phyloP scores from a whole-genome alignment of 2,888 invertebrate genomes.

The Caenorhabditis sinica region DNA sequence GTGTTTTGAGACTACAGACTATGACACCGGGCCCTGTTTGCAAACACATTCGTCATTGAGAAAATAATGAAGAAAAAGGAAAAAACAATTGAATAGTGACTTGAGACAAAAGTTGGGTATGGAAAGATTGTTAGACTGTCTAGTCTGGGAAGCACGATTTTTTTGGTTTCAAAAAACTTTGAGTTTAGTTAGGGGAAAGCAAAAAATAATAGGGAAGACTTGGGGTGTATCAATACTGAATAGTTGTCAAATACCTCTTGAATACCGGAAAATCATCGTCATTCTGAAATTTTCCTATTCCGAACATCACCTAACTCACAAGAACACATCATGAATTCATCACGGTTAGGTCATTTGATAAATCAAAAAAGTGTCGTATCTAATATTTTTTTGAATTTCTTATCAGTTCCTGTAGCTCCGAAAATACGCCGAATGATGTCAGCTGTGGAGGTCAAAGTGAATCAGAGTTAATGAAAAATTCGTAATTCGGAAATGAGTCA shows the following conservation, averaged over 20 bases:
- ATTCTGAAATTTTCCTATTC: neutral
- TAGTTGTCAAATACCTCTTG: too few species aligned
- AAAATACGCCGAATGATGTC: conserved; percentile 15
- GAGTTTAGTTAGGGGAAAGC: too few species aligned
- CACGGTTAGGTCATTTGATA: neutral
- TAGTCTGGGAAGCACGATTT: neutral
- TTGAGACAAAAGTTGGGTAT: neutral
- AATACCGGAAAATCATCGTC: neutral
- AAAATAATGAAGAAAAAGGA: neutral
- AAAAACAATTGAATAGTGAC: neutral
- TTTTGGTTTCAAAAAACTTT: neutral
- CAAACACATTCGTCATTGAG: conserved; percentile 33
- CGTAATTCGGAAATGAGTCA: neutral
- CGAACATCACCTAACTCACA: too few species aligned
- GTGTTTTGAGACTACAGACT: conserved; percentile 29
- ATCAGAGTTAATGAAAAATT: neutral
- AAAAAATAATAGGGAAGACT: too few species aligned
- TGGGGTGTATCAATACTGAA: too few species aligned
- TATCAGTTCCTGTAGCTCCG: conserved; percentile 22
- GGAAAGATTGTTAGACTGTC: neutral
- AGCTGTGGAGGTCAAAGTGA: conserved; percentile 7
- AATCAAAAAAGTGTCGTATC: neutral
- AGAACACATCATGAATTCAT: conserved; percentile 14
- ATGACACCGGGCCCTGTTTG: conserved; percentile 23
- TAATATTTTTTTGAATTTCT: neutral